Conservation (phyloP, 2,888 invertebrate genomes). For the Melinaea menophilus region DNA sequence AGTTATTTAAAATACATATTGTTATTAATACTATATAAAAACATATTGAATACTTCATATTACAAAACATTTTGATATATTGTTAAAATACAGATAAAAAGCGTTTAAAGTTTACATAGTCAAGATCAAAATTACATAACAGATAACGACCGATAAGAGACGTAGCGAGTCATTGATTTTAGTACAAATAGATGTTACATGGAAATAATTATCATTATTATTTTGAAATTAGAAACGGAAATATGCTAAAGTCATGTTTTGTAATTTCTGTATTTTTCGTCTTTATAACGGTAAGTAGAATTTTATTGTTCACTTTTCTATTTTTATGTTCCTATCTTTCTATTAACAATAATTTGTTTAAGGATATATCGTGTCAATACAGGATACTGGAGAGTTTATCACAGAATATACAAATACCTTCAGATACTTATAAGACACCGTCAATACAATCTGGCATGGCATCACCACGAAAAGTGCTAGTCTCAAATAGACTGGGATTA, state of each 20-base stretch:
- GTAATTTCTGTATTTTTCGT: not conserved
- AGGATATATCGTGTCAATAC: not conserved
- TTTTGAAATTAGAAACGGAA: too few relatives aligned
- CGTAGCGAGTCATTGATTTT: not conserved
- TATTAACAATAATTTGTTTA: not conserved
- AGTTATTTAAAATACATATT: too few relatives aligned
- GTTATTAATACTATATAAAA: too few relatives aligned
- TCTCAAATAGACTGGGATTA: conserved; percentile 37
- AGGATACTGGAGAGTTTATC: not conserved
- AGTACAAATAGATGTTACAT: not conserved
- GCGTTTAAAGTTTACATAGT: not conserved
- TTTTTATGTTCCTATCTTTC: too few relatives aligned
- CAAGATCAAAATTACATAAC: not conserved
- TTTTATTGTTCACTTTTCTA: not conserved
- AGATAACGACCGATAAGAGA: not conserved
- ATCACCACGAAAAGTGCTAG: conserved; percentile 31
- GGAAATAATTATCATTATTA: not conserved
- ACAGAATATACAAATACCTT: not conserved
- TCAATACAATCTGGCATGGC: not conserved
- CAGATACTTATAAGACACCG: not conserved
- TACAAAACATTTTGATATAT: too few relatives aligned
- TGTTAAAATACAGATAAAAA: not conserved
- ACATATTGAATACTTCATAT: too few relatives aligned
- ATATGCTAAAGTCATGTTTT: not conserved
- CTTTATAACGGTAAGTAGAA: not conserved